Base-by-base conservation (phyloP, 2,888 invertebrate genomes). In the Phyllotreta cruciferae region DNA sequence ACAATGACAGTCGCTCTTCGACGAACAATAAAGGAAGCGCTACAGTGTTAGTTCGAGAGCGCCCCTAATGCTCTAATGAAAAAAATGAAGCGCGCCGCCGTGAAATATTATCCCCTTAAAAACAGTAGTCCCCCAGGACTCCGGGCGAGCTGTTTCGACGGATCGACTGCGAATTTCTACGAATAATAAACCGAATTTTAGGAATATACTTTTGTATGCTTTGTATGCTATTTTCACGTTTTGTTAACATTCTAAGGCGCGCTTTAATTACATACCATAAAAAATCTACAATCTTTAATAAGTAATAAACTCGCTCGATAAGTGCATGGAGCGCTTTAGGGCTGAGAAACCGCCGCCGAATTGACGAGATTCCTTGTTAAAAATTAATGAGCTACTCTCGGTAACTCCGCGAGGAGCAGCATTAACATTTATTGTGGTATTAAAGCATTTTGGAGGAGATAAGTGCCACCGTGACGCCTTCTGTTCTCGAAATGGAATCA, bases 1-100 rank as follows among this genome's bases (percentile, higher is more conserved):
- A 66, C 66, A 66, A 64, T 64, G 66, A 66, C 63, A 61, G 37
- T 66, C 36, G 53, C 53, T 54, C 53, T 57, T 42, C 57, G 41
- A 41, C 50, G 47, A 52, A 42, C 56, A 45, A 57, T 47, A 62
- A 62, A 53, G 47, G 45, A 57, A 53, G 53, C 58, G 58, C 58
- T 63, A 41, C 41, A 54, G 24, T 24, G 49, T 41, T 54, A 14
- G 54, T 39, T 24, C 49, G 56, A 57, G 49, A 41, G 47, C 57
- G 58, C 45, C 54, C 62, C 49, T 58, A 57, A 53, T 38, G 47
- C 36, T 55, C 39, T 62, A 56, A 54, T 54, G 49, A 54, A 63
- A 57, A 57, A 56, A 62, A 61, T 58, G 58, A 58, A 37, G 58
- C 42, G 14, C 42, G 35, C n/a, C 9, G 41, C 9, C 41, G 41